Evolutionary conservation across 92 coral and sea anemone genomes (phyloP).

Genomic region (Anthopleura xanthogrammica): DNA sequence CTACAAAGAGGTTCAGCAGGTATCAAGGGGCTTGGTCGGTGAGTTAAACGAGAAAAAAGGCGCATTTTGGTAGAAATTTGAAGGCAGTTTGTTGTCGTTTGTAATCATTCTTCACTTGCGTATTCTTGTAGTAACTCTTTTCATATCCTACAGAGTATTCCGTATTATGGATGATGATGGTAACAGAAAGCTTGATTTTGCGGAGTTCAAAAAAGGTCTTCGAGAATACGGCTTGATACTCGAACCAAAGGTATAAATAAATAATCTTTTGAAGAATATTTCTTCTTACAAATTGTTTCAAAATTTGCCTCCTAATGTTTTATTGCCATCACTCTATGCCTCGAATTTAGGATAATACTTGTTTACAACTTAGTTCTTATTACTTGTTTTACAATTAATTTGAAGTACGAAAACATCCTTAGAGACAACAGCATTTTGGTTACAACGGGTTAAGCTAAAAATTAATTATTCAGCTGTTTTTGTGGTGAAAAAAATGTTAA

Average conservation of each 20-base stretch:
- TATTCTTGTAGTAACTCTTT: neutral
- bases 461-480: neutral
- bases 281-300: neutral
- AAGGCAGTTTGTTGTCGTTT: neutral
- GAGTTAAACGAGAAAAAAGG: neutral
- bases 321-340: too few species aligned
- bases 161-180: slow-evolving; percentile 97
- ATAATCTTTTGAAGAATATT: neutral
- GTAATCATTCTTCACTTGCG: neutral
- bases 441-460: neutral
- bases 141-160: slow-evolving; percentile 65
- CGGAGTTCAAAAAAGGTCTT: slow-evolving; percentile 91
- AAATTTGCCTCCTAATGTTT: neutral
- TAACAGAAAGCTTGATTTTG: slow-evolving; percentile 76
- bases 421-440: neutral
- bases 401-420: neutral
- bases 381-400: neutral
- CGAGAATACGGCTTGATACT: slow-evolving; percentile 87
- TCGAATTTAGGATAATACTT: neutral
- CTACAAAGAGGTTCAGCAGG: slow-evolving; percentile 95
- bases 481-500: neutral
- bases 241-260: slow-evolving; percentile 79
- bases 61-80: neutral
- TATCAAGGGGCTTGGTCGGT: slow-evolving; percentile 98
- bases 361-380: neutral